Conservation (phyloP, 2,113 vertebrate genomes). For the Bucco capensis region DNA sequence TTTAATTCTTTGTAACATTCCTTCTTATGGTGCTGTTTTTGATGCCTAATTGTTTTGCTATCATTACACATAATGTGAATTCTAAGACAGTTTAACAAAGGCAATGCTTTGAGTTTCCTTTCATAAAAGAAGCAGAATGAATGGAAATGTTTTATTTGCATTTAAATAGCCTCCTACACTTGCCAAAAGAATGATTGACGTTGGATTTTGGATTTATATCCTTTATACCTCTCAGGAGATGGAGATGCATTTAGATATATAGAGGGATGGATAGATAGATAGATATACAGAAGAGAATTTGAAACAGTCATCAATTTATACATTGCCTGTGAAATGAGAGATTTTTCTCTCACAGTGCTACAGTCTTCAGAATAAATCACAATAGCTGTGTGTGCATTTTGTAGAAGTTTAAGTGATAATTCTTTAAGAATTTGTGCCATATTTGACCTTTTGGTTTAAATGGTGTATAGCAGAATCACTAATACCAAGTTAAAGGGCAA, state of each 20-base stretch:
- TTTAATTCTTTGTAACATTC: neutral
- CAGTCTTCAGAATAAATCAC: neutral
- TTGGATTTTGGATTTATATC: neutral
- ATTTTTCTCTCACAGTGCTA: neutral
- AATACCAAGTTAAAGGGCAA: neutral
- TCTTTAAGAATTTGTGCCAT: neutral
- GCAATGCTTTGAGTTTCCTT: neutral
- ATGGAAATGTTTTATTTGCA: neutral
- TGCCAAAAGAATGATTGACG: neutral
- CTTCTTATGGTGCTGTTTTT: neutral
- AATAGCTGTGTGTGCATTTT: neutral
- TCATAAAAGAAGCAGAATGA: neutral
- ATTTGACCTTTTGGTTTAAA: neutral
- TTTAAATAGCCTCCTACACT: neutral
- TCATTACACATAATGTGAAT: neutral
- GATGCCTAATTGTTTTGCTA: neutral
- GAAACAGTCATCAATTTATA: neutral
- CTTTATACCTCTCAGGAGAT: neutral
- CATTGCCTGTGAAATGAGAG: neutral
- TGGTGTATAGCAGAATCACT: neutral
- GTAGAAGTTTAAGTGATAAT: neutral
- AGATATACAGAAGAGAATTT: neutral
- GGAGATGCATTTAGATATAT: neutral
- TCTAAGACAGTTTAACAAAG: neutral
- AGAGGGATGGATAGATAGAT: neutral